Evolutionary conservation across 2,888 invertebrate species (phyloP).

Genomic region (Hirtodrosophila cameraria): DNA sequence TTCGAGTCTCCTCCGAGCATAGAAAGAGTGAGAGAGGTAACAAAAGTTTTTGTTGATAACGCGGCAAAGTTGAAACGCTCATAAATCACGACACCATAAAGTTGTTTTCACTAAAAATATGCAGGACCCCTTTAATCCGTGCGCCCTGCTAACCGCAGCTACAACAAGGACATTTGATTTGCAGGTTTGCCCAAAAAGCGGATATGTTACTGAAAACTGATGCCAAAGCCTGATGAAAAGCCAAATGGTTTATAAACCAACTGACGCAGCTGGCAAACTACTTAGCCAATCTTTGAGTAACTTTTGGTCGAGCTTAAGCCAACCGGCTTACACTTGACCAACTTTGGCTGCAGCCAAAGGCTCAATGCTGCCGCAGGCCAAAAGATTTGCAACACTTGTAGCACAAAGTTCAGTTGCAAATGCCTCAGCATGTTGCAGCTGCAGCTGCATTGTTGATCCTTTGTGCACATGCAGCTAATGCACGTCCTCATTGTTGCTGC

Average conservation of each 20-base stretch:
- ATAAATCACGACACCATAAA: slow-evolving; percentile 78
- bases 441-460: slow-evolving; percentile 51
- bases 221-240: slow-evolving; percentile 10
- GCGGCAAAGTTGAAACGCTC: slow-evolving; percentile 76
- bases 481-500: slow-evolving; percentile 55
- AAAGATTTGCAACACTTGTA: slow-evolving; percentile 62
- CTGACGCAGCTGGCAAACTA: slow-evolving; percentile 49
- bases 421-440: slow-evolving; percentile 34
- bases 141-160: background rate
- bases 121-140: slow-evolving; percentile 37
- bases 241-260: slow-evolving; percentile 57
- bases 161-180: slow-evolving; percentile 47
- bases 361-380: slow-evolving; percentile 13
- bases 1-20: slow-evolving; percentile 11
- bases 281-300: slow-evolving; percentile 50
- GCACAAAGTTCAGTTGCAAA: slow-evolving; percentile 61
- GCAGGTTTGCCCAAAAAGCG: background rate
- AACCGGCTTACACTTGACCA: slow-evolving; percentile 72
- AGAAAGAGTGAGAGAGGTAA: too few species aligned
- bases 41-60: slow-evolving; percentile 75
- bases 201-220: slow-evolving; percentile 10
- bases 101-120: slow-evolving; percentile 73
- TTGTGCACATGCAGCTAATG: slow-evolving; percentile 60
- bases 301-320: slow-evolving; percentile 53
- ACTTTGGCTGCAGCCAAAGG: slow-evolving; percentile 26